These are phyloP conservation scores for Drosophila emarginata DNA, from an alignment of 2,888 invertebrate genomes.

Conservation along the genomic window DNA sequence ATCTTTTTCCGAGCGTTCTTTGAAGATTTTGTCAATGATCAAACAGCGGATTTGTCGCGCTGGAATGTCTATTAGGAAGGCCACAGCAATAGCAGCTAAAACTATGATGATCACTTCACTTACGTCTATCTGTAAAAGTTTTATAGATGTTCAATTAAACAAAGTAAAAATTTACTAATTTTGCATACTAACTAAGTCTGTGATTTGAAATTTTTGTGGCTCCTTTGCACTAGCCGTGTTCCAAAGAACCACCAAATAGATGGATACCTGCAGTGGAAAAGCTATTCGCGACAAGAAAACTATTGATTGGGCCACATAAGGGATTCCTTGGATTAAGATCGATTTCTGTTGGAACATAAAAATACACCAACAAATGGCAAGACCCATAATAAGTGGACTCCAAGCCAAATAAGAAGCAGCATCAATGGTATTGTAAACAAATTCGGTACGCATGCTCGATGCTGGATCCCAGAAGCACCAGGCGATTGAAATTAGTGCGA, in stretches of 20 bases:
- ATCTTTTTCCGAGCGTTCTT: slow-evolving; percentile 42
- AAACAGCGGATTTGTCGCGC: slow-evolving; percentile 84
- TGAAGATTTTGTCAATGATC: slow-evolving; percentile 81
- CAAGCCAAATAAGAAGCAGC: slow-evolving; percentile 87
- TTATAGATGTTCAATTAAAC: background rate
- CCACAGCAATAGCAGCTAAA: slow-evolving; percentile 84
- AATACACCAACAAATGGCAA: slow-evolving; percentile 86
- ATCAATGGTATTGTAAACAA: slow-evolving; percentile 85
- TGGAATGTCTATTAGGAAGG: slow-evolving; percentile 87
- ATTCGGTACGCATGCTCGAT: slow-evolving; percentile 85
- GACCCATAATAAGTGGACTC: slow-evolving; percentile 85
- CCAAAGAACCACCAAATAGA: slow-evolving; percentile 87
- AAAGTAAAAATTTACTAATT: background rate
- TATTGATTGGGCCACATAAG: slow-evolving; percentile 85
- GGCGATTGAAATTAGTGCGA: slow-evolving; percentile 62
- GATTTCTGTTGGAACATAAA: slow-evolving; percentile 78
- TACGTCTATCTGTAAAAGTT: slow-evolving; percentile 84
- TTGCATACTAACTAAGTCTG: slow-evolving; percentile 84
- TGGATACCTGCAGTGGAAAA: slow-evolving; percentile 87
- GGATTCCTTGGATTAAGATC: slow-evolving; percentile 37
- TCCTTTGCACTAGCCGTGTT: slow-evolving; percentile 86
- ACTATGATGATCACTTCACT: slow-evolving; percentile 84
- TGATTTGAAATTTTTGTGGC: slow-evolving; percentile 84
- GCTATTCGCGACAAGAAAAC: slow-evolving; percentile 86
- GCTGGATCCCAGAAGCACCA: slow-evolving; percentile 86